These are phyloP conservation scores for Sitta europaea DNA, from an alignment of 2,113 vertebrate genomes.

Conservation along the genomic window DNA sequence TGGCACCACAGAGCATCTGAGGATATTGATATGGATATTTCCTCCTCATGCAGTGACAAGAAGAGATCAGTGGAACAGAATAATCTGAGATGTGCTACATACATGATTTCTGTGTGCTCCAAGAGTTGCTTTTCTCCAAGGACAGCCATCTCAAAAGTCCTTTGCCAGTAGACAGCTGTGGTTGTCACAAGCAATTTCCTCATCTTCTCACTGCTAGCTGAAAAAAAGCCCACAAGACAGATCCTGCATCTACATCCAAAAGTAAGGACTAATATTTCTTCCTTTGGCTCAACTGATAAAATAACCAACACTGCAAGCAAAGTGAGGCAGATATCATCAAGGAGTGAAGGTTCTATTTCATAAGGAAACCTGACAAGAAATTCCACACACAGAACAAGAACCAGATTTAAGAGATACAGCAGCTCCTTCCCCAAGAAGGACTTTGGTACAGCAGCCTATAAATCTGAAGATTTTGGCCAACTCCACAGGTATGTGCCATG, in stretches of 20 bases:
- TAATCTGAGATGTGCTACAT: too few relatives aligned
- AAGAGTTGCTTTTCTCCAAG: not conserved
- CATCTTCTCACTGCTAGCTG: not conserved
- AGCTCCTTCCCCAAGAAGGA: not conserved
- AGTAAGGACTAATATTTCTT: not conserved
- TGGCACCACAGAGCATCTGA: not conserved
- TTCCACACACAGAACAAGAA: not conserved
- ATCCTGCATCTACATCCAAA: not conserved
- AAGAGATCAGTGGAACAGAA: not conserved
- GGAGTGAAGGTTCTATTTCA: not conserved
- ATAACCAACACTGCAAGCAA: not conserved
- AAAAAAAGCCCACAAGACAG: not conserved
- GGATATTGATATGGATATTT: not conserved
- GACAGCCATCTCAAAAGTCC: not conserved
- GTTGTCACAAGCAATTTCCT: not conserved
- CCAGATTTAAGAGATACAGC: not conserved
- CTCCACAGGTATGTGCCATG: not conserved
- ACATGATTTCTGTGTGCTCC: accelerated
- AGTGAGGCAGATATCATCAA: not conserved
- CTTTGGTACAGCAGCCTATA: not conserved
- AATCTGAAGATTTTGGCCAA: not conserved
- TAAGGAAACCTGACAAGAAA: not conserved
- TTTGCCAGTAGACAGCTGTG: not conserved
- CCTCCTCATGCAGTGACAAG: not conserved
- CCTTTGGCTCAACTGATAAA: not conserved